Conservation (phyloP, 2,113 vertebrate species). For the Channa maculata region DNA sequence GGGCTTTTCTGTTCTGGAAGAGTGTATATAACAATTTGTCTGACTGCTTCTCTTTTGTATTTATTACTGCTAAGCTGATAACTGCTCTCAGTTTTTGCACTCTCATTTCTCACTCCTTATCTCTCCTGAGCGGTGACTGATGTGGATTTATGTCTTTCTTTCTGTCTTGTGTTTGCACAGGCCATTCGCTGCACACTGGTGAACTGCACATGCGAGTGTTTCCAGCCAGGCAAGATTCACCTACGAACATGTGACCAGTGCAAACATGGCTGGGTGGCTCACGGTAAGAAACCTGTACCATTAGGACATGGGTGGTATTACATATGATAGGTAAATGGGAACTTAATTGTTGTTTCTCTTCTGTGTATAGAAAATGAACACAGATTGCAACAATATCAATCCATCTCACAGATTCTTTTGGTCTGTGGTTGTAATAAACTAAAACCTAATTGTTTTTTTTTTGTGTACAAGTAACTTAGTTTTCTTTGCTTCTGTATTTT, state of each 20-base stretch:
- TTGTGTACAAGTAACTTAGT: conserved; percentile 7
- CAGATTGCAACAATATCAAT: neutral
- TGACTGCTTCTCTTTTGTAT: neutral
- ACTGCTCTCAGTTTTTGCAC: neutral
- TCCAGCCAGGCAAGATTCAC: conserved; percentile 99
- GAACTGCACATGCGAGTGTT: conserved; percentile 99
- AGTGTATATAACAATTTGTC: neutral
- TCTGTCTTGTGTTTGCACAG: conserved; percentile 81
- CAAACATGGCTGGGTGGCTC: conserved; percentile 99
- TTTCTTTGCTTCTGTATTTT: conserved; percentile 40
- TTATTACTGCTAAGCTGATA: neutral
- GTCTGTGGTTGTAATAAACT: neutral
- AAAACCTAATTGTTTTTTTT: conserved; percentile 8
- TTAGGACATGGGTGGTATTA: too few species aligned
- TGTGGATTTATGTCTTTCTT: conserved; percentile 25
- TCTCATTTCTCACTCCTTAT: neutral
- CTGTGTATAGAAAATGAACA: neutral
- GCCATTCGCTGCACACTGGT: conserved; percentile 99
- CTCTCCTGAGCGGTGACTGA: conserved; percentile 38
- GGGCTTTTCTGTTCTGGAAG: neutral
- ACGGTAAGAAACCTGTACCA: conserved; percentile 85
- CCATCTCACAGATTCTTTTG: conserved; percentile 2
- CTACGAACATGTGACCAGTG: conserved; percentile 98
- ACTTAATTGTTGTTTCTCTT: too few species aligned
- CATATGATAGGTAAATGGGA: too few species aligned